phyloP scores from a whole-genome alignment of 92 coral and sea anemone species.

The Umimayanthus chanpuru region DNA sequence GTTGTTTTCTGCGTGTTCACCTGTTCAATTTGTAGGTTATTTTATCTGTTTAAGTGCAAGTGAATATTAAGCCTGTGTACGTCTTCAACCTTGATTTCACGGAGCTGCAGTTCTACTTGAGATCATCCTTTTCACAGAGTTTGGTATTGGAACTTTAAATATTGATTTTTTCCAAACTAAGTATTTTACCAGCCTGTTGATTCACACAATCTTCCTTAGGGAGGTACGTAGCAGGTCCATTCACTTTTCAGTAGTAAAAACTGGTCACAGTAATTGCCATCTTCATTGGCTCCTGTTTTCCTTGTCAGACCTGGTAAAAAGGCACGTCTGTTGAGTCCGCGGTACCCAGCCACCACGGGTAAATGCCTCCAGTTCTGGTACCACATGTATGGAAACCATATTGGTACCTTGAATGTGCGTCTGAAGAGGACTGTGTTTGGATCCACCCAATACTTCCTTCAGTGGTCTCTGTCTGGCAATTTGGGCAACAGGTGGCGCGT shows the following conservation, averaged over 20 bases:
- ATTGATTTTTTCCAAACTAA: no score
- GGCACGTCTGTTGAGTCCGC: slow-evolving; percentile 84
- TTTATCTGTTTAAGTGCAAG: no score
- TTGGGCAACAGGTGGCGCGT: slow-evolving; percentile 86
- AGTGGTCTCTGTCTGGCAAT: slow-evolving; percentile 84
- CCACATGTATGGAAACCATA: slow-evolving; percentile 83
- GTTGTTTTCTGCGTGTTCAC: no score
- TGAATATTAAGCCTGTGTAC: no score
- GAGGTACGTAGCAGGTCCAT: background rate
- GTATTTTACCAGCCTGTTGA: no score
- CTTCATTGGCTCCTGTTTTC: background rate
- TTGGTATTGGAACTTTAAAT: no score
- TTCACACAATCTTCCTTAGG: no score
- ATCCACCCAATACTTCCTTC: slow-evolving; percentile 73
- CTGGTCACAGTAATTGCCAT: background rate
- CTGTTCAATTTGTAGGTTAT: no score
- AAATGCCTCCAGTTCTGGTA: slow-evolving; percentile 93
- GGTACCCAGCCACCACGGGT: slow-evolving; percentile 67
- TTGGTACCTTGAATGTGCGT: slow-evolving; percentile 84
- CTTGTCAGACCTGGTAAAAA: slow-evolving; percentile 70
- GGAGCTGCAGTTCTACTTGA: background rate
- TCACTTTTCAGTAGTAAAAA: background rate
- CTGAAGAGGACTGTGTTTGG: slow-evolving; percentile 69
- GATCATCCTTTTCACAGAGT: no score
- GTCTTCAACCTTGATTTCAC: background rate